Evolutionary conservation across 2,888 invertebrate genomes (phyloP), one percentile per base, ranked within the genome.

Genomic region (Chrysolina haemoptera): DNA sequence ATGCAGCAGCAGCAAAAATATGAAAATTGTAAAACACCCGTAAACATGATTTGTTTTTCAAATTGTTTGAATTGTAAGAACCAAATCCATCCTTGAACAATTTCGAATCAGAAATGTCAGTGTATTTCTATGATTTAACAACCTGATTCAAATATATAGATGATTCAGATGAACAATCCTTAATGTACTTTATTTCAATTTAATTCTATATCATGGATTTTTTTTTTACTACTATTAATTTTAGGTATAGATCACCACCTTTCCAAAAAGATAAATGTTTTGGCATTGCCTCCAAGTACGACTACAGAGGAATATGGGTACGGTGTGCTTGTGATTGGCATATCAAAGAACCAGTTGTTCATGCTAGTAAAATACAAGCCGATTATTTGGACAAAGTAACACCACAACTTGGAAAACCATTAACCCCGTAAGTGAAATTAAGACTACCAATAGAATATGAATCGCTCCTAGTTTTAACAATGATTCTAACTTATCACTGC

Each of bases 261-360:
- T 91, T 83, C 80, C 82, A 88, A 63, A 83, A 88, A 5, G 84
- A 89, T 62, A 81, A 88, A 63, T 88, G 89, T 1, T 91, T 85
- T 80, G 91, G 91, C 0, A 80, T 87, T 74, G 87, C 86, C 79
- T 88, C 88, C 1, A 84, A 82, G 62, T 85, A 87, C 27, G 90
- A 91, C 81, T 88, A 88, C 71, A 85, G 89, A 76, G 91, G 91
- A 14, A 87, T 84, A 40, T 88, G 89, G 81, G 89, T 88, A n/a
- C 87, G 83, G 79, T 90, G 90, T 79, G 83, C 83, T n/a, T 82
- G 82, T 62, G 74, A 79, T 80, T 80, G 90, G 90, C 71, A 88
- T 80, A 76, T 84, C 22, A 86, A 84, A 48, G 82, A 85, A 64
- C 86, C 87, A 63, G 80, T 86, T 1, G 81, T 88, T 35, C 71